phyloP scores from a whole-genome alignment of 2,113 vertebrate species.

The Okapia johnstoni region DNA sequence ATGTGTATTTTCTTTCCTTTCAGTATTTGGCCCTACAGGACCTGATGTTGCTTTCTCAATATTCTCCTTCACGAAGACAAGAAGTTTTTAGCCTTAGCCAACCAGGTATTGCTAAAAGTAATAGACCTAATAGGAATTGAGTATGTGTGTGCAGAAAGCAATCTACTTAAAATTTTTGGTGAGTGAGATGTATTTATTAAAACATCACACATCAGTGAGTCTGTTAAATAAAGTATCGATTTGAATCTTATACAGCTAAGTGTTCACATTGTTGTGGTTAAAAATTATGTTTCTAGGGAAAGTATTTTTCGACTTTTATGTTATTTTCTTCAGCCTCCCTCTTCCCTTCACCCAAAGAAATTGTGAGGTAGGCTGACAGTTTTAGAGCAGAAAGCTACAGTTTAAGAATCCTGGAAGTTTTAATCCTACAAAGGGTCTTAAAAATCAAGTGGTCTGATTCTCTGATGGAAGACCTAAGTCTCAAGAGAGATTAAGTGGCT shows the following conservation, averaged over 20 bases:
- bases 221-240: background rate
- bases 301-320: background rate
- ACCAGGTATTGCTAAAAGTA: slow-evolving; percentile 86
- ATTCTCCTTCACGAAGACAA: slow-evolving; percentile 88
- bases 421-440: background rate
- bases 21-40: slow-evolving; percentile 97
- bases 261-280: background rate
- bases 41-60: slow-evolving; percentile 92
- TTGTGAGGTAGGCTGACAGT: background rate
- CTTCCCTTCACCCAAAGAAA: background rate
- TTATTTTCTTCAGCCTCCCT: background rate
- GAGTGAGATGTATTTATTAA: background rate
- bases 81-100: slow-evolving; percentile 98
- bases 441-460: background rate
- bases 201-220: background rate
- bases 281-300: background rate
- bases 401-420: background rate
- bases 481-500: background rate
- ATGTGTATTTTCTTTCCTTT: background rate
- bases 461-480: background rate
- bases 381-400: background rate
- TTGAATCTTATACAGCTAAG: background rate
- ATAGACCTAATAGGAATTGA: background rate
- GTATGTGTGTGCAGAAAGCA: background rate
- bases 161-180: background rate